These are phyloP conservation scores for Ammodytes dubius DNA, from an alignment of 2,113 vertebrate genomes.

Conservation along the genomic window DNA sequence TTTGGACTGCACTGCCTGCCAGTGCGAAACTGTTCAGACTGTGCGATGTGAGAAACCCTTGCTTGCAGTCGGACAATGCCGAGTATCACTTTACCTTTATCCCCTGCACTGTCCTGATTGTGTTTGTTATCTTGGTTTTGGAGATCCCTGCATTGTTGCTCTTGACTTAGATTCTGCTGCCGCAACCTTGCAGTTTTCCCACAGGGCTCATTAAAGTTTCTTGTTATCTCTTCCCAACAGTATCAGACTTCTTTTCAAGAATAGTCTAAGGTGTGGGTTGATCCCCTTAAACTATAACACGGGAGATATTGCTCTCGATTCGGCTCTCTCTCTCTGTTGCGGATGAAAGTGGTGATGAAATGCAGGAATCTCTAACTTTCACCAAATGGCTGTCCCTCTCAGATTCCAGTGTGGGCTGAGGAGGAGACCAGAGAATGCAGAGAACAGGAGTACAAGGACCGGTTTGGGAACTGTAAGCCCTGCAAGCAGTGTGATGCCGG, in stretches of 20 bases:
- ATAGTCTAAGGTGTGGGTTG: background rate
- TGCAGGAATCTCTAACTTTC: constrained; percentile 65
- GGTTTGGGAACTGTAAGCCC: constrained; percentile 88
- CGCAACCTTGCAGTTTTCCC: constrained; percentile 35
- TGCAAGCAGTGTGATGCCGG: constrained; percentile 96
- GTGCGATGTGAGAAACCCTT: background rate
- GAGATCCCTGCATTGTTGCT: constrained; percentile 27
- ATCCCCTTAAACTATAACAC: constrained; percentile 22
- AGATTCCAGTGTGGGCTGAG: constrained; percentile 88
- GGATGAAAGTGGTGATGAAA: constrained; percentile 61
- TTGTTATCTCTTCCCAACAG: constrained; percentile 48
- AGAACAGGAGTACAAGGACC: constrained; percentile 94
- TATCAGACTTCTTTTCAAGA: constrained; percentile 48
- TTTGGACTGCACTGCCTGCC: background rate
- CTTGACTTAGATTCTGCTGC: constrained; percentile 30
- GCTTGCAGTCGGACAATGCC: constrained; percentile 2
- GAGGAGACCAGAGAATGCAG: constrained; percentile 93
- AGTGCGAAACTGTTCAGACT: background rate
- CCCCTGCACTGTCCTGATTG: constrained; percentile 10
- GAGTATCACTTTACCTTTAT: constrained; percentile 22
- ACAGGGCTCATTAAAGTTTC: constrained; percentile 52
- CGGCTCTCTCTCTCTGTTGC: constrained; percentile 42
- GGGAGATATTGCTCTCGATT: constrained; percentile 30
- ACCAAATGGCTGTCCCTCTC: constrained; percentile 53
- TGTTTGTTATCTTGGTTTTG: constrained; percentile 12